phyloP scores from a whole-genome alignment of 1,140 invertebrate genomes.

The Pogonus chalceus region DNA sequence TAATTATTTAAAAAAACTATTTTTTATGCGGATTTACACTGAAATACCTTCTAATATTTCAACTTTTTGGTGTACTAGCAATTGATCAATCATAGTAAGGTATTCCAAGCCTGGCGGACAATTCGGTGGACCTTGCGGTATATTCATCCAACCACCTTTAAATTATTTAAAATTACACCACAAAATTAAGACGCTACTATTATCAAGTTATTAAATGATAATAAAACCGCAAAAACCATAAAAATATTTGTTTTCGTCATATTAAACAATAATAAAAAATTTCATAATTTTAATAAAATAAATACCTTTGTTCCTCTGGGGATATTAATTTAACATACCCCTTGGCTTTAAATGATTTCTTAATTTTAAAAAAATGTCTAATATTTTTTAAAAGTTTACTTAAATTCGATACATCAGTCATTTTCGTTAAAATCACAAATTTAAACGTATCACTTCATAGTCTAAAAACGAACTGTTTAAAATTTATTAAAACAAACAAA shows the following conservation, averaged over 20 bases:
- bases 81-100: slow-evolving; percentile 79
- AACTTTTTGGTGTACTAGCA: slow-evolving; percentile 80
- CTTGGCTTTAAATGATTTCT: slow-evolving; percentile 26
- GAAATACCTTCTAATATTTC: slow-evolving; percentile 67
- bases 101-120: slow-evolving; percentile 89
- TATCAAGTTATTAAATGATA: not conserved
- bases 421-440: not conserved
- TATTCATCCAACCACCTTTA: slow-evolving; percentile 73
- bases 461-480: too few relatives aligned
- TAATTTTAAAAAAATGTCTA: slow-evolving; percentile 24
- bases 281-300: slow-evolving; percentile 11
- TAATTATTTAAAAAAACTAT: not conserved
- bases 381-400: slow-evolving; percentile 13
- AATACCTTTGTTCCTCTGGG: slow-evolving; percentile 32
- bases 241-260: not conserved
- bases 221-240: not conserved
- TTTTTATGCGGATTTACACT: slow-evolving; percentile 5
- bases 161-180: slow-evolving; percentile 22
- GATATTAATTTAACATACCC: slow-evolving; percentile 28
- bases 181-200: not conserved
- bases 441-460: not conserved
- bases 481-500: too few relatives aligned
- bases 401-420: not conserved
- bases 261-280: slow-evolving; percentile 7
- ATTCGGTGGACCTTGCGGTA: slow-evolving; percentile 58